These are phyloP conservation scores for Apis laboriosa DNA, from an alignment of 1,140 invertebrate species.

Conservation along the genomic window DNA sequence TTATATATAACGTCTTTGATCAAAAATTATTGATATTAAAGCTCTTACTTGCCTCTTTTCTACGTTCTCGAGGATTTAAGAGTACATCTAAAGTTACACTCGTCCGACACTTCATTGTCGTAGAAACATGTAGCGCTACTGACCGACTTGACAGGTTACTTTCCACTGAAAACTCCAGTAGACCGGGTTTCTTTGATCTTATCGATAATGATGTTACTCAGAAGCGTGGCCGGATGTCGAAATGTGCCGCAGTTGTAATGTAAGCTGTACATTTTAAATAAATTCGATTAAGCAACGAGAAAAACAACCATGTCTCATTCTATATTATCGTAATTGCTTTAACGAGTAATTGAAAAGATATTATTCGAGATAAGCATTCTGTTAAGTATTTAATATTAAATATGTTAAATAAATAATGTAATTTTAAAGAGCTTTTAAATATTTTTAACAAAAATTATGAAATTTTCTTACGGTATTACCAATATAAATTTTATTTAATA, in stretches of 20 bases:
- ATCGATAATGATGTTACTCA: conserved; percentile 42
- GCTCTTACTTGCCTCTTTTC: not conserved
- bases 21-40: not conserved
- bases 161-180: conserved; percentile 46
- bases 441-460: too few species aligned
- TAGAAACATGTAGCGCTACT: conserved; percentile 20
- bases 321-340: not conserved
- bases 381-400: not conserved
- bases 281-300: conserved; percentile 30
- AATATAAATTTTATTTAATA: not conserved
- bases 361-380: not conserved
- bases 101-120: conserved; percentile 13
- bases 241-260: not conserved
- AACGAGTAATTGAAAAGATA: not conserved
- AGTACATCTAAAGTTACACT: conserved; percentile 1
- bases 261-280: conserved; percentile 2
- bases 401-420: not conserved
- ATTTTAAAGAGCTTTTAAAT: too few species aligned
- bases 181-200: conserved; percentile 44
- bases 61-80: not conserved
- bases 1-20: not conserved
- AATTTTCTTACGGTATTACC: too few species aligned
- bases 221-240: conserved; percentile 38
- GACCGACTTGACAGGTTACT: conserved; percentile 29
- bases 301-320: not conserved